Conservation (phyloP, 2,888 invertebrate species). For the Cantharis rustica region DNA sequence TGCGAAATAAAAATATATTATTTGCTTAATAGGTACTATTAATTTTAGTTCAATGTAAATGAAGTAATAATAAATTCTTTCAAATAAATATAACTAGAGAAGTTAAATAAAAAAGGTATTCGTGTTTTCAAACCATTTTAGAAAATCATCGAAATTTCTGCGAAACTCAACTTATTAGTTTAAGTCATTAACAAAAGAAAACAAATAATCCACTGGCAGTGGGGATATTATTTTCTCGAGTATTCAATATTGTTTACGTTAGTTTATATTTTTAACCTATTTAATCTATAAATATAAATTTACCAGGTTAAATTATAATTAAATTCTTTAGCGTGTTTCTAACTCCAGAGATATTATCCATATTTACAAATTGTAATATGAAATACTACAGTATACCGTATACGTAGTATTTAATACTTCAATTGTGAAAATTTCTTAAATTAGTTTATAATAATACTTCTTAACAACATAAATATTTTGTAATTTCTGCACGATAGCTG, state of each 20-base stretch:
- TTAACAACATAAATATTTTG: background rate
- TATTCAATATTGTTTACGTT: background rate
- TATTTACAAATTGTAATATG: background rate
- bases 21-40: background rate
- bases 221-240: background rate
- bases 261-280: background rate
- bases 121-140: too few relatives aligned
- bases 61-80: background rate
- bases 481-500: background rate
- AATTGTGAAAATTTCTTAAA: background rate
- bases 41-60: background rate
- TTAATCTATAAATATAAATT: background rate
- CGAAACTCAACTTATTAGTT: background rate
- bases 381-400: background rate
- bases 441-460: background rate
- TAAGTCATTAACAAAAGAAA: background rate
- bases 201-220: background rate
- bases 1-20: background rate
- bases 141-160: background rate
- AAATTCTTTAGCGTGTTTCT: background rate
- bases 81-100: background rate
- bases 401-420: background rate
- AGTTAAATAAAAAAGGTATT: background rate
- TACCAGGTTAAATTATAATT: background rate
- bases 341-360: background rate